Conservation (phyloP, 2,888 invertebrate species). For the Masnerella sp. region DNA sequence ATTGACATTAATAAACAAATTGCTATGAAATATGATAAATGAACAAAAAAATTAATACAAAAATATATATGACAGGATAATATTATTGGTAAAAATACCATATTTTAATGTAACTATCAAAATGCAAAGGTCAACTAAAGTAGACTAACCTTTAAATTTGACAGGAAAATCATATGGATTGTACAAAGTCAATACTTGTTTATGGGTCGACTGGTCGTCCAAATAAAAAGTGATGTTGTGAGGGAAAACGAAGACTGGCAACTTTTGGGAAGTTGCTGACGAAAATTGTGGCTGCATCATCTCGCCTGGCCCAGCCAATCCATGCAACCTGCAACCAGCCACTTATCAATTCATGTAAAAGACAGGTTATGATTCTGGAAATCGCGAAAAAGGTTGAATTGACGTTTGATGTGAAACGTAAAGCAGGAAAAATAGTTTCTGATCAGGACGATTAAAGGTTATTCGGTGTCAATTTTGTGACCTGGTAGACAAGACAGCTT, state of each 20-base stretch:
- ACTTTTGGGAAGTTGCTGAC: constrained; percentile 76
- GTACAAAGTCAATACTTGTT: constrained; percentile 88
- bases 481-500: not conserved
- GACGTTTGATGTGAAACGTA: too few relatives aligned
- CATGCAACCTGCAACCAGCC: constrained; percentile 51
- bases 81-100: too few relatives aligned
- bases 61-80: too few relatives aligned
- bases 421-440: too few relatives aligned
- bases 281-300: constrained; percentile 59
- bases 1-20: not conserved
- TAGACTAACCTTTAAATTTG: constrained; percentile 85
- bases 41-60: too few relatives aligned
- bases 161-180: constrained; percentile 91
- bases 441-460: not conserved
- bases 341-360: not conserved
- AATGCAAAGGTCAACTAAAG: not conserved
- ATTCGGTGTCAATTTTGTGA: not conserved
- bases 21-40: constrained; percentile 5
- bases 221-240: constrained; percentile 86
- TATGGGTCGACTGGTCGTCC: constrained; percentile 87
- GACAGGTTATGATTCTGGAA: not conserved
- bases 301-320: constrained; percentile 26
- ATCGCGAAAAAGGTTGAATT: not conserved
- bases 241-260: constrained; percentile 92
- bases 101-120: not conserved